A percentile compares a stretch with the other conserved stretches of the same genome.
Evolutionary conservation across 2,888 invertebrate genomes (phyloP).

Genomic region (Smittia aterrima): DNA sequence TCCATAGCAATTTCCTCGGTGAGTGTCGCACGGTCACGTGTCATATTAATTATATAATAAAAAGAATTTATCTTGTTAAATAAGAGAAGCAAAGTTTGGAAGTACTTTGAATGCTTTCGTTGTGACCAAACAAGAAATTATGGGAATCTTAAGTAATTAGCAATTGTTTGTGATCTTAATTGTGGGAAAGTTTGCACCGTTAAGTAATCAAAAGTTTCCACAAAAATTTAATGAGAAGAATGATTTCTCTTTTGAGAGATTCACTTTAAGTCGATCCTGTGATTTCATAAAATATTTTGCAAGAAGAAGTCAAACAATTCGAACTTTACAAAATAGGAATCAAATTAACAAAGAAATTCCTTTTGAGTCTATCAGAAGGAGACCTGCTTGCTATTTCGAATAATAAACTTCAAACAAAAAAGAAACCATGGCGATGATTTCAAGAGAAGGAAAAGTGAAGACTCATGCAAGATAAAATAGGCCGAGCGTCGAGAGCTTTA

Average conservation of each 20-base stretch:
- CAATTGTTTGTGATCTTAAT: neutral
- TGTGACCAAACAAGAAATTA: neutral
- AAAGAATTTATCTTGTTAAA: neutral
- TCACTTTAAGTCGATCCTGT: too few relatives aligned
- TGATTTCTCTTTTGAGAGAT: too few relatives aligned
- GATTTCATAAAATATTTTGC: too few relatives aligned
- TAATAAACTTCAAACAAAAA: neutral
- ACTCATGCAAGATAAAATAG: constrained; percentile 39
- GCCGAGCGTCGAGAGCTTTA: constrained; percentile 20
- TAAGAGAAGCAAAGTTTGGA: neutral
- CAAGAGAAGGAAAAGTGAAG: constrained; percentile 25
- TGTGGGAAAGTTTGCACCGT: too few relatives aligned
- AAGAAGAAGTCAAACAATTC: too few relatives aligned
- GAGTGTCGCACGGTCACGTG: constrained; percentile 18
- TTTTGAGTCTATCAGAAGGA: neutral
- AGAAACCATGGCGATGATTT: constrained; percentile 17
- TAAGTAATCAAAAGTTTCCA: too few relatives aligned
- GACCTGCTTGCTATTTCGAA: neutral
- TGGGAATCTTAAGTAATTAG: neutral
- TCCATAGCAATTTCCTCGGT: neutral
- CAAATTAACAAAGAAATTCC: constrained; percentile 18
- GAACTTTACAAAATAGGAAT: neutral
- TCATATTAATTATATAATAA: constrained; percentile 33
- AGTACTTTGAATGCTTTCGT: neutral
- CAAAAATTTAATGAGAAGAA: too few relatives aligned